These are phyloP conservation scores for Micromys minutus DNA, from an alignment of 2,113 vertebrate genomes.

Conservation along the genomic window DNA sequence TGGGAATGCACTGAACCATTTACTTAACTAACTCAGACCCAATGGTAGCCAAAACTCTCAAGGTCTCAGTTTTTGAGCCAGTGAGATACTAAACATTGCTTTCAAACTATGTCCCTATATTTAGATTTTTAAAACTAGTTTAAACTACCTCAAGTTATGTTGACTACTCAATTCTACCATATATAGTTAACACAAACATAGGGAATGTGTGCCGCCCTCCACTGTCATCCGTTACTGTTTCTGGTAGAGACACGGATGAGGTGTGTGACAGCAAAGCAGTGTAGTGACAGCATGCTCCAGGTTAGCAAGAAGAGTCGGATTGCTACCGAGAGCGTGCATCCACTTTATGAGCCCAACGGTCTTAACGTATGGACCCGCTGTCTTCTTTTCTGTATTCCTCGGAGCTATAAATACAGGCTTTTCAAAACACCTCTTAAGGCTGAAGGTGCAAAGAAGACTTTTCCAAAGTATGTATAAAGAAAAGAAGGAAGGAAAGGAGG, in stretches of 20 bases:
- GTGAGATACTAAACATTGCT: background rate
- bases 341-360: background rate
- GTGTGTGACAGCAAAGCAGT: too few species aligned
- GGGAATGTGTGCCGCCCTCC: background rate
- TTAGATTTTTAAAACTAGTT: background rate
- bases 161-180: background rate
- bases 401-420: slow-evolving; percentile 19
- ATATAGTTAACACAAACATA: background rate
- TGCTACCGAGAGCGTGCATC: too few species aligned
- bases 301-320: background rate
- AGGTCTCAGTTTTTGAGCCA: background rate
- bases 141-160: background rate
- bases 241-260: background rate
- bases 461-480: background rate
- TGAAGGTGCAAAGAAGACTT: slow-evolving; percentile 26
- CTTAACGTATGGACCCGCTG: background rate
- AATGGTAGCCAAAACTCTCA: background rate
- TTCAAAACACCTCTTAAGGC: background rate
- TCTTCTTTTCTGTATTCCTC: slow-evolving; percentile 8
- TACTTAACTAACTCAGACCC: background rate
- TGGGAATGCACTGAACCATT: background rate
- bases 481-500: background rate
- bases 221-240: background rate
- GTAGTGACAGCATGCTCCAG: background rate
- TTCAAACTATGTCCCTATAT: background rate